Base-by-base conservation (phyloP, 2,888 invertebrate genomes). In the Pachymerium ferrugineum region DNA sequence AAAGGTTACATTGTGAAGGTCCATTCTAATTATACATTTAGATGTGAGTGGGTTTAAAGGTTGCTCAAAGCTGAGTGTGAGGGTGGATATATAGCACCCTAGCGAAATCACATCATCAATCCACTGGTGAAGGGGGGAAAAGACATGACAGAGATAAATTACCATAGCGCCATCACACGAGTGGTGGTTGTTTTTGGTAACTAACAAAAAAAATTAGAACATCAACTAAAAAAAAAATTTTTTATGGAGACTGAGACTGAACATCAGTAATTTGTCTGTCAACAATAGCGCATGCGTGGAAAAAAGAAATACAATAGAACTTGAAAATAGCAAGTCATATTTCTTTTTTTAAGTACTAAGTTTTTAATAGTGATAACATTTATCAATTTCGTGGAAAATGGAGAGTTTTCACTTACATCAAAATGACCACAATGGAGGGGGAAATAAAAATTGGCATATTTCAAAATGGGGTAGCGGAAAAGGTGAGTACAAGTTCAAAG, bases 81-180 rank as follows among this genome's bases (percentile, higher is more conserved):
- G n/a, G n/a, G n/a, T n/a, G n/a, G n/a, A n/a, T n/a, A n/a, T n/a
- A n/a, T n/a, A n/a, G n/a, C n/a, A n/a, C 47, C 1, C 47, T 3
- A 47, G 47, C 22, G 47, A 47, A 47, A 47, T 47, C 47, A 8
- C 47, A 47, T n/a, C 16, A 47, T 47, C 47, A 47, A 47, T 47
- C 47, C 47, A 47, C 42, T 12, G 22, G 47, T 47, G n/a, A n/a
- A n/a, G n/a, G n/a, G n/a, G n/a, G n/a, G n/a, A n/a, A n/a, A n/a
- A n/a, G n/a, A n/a, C n/a, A n/a, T n/a, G 47, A 47, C 47, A 47
- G 47, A 47, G 47, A 47, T 47, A 47, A 47, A 47, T 47, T 47
- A 47, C 47, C 47, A 47, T 47, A 47, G 47, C 47, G 47, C 16
- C 47, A 22, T 47, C 47, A 16, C 8, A 47, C 3, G 19, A 47